phyloP scores from a whole-genome alignment of 2,797 vertebrate species.

The Bucorvus abyssinicus region DNA sequence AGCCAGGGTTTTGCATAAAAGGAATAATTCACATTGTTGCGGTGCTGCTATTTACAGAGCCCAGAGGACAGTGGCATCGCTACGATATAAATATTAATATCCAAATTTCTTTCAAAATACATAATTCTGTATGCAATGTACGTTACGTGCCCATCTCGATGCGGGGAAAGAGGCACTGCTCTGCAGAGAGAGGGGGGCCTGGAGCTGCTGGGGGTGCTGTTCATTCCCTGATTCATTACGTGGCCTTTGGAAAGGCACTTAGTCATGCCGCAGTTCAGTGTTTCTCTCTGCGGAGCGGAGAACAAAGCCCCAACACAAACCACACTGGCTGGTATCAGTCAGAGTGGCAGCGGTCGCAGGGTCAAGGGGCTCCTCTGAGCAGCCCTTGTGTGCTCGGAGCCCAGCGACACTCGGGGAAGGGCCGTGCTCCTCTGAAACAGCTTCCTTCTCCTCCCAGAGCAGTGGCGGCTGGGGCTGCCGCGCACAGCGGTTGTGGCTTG shows the following conservation, averaged over 20 bases:
- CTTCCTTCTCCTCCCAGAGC: not conserved
- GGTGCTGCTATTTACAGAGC: conserved; percentile 27
- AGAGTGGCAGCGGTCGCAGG: not conserved
- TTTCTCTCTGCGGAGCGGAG: not conserved
- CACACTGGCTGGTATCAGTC: not conserved
- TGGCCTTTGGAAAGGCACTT: conserved; percentile 41
- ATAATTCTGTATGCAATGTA: not conserved
- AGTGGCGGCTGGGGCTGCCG: not conserved
- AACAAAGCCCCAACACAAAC: conserved; percentile 44
- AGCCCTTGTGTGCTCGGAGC: not conserved
- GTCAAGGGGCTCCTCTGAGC: conserved; percentile 14
- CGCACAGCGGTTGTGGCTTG: not conserved
- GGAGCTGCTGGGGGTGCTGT: conserved; percentile 11
- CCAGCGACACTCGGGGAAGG: not conserved
- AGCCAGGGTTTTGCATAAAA: conserved; percentile 18
- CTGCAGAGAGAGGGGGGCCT: not conserved
- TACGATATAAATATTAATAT: conserved; percentile 35
- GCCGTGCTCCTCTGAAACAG: not conserved
- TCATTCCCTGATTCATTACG: conserved; percentile 48
- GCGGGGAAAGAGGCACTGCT: not conserved
- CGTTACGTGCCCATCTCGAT: not conserved
- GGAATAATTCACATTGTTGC: conserved; percentile 26
- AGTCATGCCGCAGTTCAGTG: conserved; percentile 39
- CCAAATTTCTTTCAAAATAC: not conserved
- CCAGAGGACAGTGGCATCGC: not conserved